Evolutionary conservation across 2,113 vertebrate species (phyloP).

Genomic region (Anoplopoma fimbria): DNA sequence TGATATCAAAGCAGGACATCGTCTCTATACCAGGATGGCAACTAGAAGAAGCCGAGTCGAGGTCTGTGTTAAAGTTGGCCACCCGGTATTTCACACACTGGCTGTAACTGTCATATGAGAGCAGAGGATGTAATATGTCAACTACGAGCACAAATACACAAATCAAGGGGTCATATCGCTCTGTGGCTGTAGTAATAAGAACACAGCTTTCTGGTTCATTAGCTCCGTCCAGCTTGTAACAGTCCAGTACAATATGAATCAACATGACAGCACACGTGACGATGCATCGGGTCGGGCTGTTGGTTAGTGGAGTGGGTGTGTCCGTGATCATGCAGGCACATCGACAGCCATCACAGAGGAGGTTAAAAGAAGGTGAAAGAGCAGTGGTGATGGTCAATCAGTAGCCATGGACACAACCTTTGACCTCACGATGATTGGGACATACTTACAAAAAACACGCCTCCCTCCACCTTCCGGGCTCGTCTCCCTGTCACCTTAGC

Average conservation of each 20-base stretch:
- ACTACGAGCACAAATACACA: not conserved
- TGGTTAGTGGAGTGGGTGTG: slow-evolving; percentile 57
- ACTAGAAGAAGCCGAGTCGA: too few relatives aligned
- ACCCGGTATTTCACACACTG: not conserved
- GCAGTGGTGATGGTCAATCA: slow-evolving; percentile 14
- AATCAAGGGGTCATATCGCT: not conserved
- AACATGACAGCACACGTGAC: slow-evolving; percentile 12
- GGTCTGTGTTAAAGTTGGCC: too few relatives aligned
- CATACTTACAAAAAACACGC: slow-evolving; percentile 87
- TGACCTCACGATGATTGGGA: slow-evolving; percentile 15
- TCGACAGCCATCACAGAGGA: slow-evolving; percentile 20
- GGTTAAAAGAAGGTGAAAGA: slow-evolving; percentile 47
- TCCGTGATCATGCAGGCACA: slow-evolving; percentile 63
- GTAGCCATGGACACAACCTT: slow-evolving; percentile 40
- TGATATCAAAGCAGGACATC: too few relatives aligned
- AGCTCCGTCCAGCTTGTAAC: slow-evolving; percentile 4
- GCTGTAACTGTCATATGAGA: not conserved
- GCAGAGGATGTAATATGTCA: not conserved
- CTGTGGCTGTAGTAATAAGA: not conserved
- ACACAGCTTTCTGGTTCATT: not conserved
- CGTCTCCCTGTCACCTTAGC: slow-evolving; percentile 83
- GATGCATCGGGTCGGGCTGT: slow-evolving; percentile 23
- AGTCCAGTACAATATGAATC: not conserved
- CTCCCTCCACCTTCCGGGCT: slow-evolving; percentile 87
- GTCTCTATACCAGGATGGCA: too few relatives aligned